phyloP scores from a whole-genome alignment of 2,797 vertebrate species.

The Eremophila alpestris region DNA sequence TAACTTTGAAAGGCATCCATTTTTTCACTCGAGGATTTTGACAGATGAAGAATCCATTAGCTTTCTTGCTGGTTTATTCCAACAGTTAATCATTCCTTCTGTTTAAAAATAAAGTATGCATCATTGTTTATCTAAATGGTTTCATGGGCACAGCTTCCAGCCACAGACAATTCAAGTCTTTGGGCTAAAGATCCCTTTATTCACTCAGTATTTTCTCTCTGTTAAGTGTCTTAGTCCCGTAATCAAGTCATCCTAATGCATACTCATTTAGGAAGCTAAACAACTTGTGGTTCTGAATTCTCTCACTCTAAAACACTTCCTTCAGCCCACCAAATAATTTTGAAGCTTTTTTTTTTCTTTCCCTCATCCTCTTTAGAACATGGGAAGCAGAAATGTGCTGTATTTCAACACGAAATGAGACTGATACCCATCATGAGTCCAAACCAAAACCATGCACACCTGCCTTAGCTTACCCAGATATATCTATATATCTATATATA shows the following conservation, averaged over 20 bases:
- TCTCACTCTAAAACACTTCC: neutral
- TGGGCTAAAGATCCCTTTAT: neutral
- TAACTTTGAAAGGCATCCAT: neutral
- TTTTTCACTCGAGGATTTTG: conserved; percentile 1
- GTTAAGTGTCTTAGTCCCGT: neutral
- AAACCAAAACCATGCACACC: neutral
- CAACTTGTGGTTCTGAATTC: neutral
- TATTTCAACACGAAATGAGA: neutral
- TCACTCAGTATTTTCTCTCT: neutral
- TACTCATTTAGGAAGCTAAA: neutral
- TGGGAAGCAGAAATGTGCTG: neutral
- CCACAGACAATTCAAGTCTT: neutral
- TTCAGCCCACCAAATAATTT: neutral
- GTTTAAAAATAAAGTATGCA: neutral
- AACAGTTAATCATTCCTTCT: neutral
- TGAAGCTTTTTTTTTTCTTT: neutral
- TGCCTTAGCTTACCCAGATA: neutral
- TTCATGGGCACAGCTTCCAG: neutral
- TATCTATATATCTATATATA: too few species aligned
- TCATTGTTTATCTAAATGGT: neutral
- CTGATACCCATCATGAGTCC: neutral
- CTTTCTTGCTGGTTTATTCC: neutral
- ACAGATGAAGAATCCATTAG: neutral
- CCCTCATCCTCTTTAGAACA: neutral
- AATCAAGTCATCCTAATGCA: neutral